Percentiles rank a stretch among this genome's conserved stretches.
phyloP scores from a whole-genome alignment of 2,888 invertebrate species.

The Aromia moschata region DNA sequence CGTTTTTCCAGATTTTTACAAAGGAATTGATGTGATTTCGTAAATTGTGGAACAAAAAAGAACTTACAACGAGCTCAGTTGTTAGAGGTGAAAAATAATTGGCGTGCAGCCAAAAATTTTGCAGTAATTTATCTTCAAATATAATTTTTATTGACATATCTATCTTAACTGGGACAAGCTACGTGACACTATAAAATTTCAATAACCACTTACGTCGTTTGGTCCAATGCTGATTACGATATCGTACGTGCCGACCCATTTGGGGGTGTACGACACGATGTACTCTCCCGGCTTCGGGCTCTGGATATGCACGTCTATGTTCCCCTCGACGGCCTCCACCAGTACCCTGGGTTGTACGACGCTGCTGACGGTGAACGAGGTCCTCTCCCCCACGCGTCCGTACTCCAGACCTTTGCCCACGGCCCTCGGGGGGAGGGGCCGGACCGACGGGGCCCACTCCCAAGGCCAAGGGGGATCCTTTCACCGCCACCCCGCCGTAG shows the following conservation, averaged over 20 bases:
- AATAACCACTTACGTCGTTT: constrained; percentile 59
- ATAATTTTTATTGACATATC: no score
- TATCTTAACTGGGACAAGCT: no score
- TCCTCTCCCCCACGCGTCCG: constrained; percentile 76
- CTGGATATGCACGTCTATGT: constrained; percentile 68
- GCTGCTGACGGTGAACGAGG: constrained; percentile 74
- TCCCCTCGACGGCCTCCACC: constrained; percentile 63
- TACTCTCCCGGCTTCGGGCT: constrained; percentile 76
- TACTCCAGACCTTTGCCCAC: constrained; percentile 75
- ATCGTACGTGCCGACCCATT: constrained; percentile 92
- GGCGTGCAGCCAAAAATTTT: no score
- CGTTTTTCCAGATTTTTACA: no score
- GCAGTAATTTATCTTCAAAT: no score
- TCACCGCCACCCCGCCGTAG: constrained; percentile 72
- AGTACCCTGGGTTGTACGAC: constrained; percentile 73
- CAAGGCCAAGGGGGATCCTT: constrained; percentile 68
- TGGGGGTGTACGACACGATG: constrained; percentile 89
- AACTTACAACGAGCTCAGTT: no score
- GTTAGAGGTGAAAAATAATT: no score
- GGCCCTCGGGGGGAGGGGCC: constrained; percentile 69
- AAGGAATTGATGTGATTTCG: no score
- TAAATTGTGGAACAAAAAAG: no score
- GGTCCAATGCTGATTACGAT: constrained; percentile 74
- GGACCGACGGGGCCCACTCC: constrained; percentile 71
- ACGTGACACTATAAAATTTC: no score